Percentiles rank a stretch among this genome's conserved stretches.
phyloP scores from a whole-genome alignment of 2,797 vertebrate genomes.

The Hippopotamyrus pictus region DNA sequence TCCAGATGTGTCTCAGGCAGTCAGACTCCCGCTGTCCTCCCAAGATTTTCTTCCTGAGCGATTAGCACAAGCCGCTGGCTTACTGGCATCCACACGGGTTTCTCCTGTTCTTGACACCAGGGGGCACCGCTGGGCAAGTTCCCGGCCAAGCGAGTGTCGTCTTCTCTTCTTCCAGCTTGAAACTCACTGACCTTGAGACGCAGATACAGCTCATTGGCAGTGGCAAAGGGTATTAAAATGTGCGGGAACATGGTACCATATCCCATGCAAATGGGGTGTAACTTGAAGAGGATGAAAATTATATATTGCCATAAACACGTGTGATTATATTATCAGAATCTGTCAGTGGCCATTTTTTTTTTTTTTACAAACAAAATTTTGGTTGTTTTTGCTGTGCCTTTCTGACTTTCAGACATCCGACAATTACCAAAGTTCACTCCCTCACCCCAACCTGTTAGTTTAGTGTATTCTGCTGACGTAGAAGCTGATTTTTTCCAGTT shows the following conservation, averaged over 20 bases:
- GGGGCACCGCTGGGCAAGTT: not conserved
- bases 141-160: not conserved
- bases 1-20: not conserved
- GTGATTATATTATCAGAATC: not conserved
- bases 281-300: not conserved
- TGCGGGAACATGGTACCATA: not conserved
- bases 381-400: not conserved
- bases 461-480: not conserved
- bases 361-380: not conserved
- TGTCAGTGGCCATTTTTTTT: not conserved
- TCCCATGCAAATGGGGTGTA: not conserved
- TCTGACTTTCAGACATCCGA: not conserved
- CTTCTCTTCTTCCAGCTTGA: not conserved
- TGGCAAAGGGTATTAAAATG: not conserved
- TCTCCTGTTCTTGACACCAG: not conserved
- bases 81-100: not conserved
- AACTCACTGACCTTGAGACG: not conserved
- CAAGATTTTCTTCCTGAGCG: not conserved
- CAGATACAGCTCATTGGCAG: not conserved
- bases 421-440: not conserved
- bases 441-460: not conserved
- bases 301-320: not conserved
- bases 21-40: not conserved
- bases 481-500: not conserved
- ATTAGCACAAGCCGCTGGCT: not conserved